Evolutionary conservation across 2,888 invertebrate species (phyloP).

Genomic region (Drosophila austrosaltans): DNA sequence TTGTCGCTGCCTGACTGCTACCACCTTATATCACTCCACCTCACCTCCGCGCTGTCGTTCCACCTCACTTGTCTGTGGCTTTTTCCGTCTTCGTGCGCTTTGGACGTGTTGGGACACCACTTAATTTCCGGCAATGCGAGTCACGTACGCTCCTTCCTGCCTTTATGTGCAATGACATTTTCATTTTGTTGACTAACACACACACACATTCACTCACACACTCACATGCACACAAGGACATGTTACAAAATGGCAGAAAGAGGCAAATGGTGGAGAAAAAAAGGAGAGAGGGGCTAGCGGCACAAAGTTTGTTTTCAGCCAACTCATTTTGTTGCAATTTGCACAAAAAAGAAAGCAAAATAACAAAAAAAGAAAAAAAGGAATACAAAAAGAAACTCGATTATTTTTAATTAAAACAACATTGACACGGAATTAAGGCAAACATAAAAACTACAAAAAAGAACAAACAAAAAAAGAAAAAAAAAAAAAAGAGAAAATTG

Average conservation of each 20-base stretch:
- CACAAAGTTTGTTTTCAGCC: slow-evolving; percentile 53
- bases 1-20: slow-evolving; percentile 31
- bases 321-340: slow-evolving; percentile 72
- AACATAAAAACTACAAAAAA: background rate
- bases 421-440: slow-evolving; percentile 39
- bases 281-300: slow-evolving; percentile 26
- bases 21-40: slow-evolving; percentile 1
- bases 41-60: background rate
- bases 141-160: slow-evolving; percentile 70
- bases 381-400: slow-evolving; percentile 48
- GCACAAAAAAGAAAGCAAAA: slow-evolving; percentile 42
- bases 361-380: slow-evolving; percentile 9
- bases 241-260: slow-evolving; percentile 46
- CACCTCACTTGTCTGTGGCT: slow-evolving; percentile 38
- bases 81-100: slow-evolving; percentile 55
- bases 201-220: slow-evolving; percentile 29
- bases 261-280: background rate
- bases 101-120: slow-evolving; percentile 70
- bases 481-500: slow-evolving; percentile 4
- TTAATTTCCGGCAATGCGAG: slow-evolving; percentile 73
- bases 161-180: slow-evolving; percentile 71
- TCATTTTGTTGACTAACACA: slow-evolving; percentile 62
- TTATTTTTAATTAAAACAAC: slow-evolving; percentile 70
- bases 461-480: slow-evolving; percentile 29
- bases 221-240: slow-evolving; percentile 22